Evolutionary conservation across 2,888 invertebrate genomes (phyloP).

Genomic region (Flexamia atlantica): DNA sequence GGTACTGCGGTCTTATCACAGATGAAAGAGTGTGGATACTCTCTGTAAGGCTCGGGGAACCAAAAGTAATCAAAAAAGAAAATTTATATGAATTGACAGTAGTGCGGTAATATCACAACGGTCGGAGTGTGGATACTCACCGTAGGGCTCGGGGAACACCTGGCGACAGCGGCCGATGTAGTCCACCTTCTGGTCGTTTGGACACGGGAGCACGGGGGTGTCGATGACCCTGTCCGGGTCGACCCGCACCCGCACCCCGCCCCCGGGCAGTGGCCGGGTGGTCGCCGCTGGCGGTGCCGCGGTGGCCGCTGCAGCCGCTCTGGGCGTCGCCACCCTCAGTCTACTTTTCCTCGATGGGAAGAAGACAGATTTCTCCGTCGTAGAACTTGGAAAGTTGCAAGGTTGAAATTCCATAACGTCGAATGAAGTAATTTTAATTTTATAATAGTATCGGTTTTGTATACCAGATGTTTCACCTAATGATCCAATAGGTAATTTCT

Average conservation of each 20-base stretch:
- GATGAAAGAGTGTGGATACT: no score
- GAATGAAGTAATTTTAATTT: no score
- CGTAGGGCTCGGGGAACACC: background rate
- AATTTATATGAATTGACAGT: no score
- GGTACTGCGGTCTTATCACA: no score
- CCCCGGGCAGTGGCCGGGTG: background rate
- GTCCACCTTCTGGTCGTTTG: conserved; percentile 1
- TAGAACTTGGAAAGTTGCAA: background rate
- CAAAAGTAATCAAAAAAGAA: no score
- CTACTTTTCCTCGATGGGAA: conserved; percentile 8
- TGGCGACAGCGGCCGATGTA: background rate
- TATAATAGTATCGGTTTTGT: no score
- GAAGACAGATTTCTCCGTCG: background rate
- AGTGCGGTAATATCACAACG: no score
- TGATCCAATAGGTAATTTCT: no score
- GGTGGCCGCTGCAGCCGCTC: background rate
- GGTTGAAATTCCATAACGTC: no score
- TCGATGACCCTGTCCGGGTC: background rate
- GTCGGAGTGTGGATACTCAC: no score
- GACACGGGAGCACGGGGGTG: background rate
- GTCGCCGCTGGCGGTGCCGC: background rate
- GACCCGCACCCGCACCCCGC: background rate
- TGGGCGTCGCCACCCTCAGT: background rate
- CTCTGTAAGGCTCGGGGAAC: no score
- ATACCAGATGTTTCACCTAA: no score